These are phyloP conservation scores for Netelia melanura DNA, from an alignment of 2,888 invertebrate genomes.

Conservation along the genomic window DNA sequence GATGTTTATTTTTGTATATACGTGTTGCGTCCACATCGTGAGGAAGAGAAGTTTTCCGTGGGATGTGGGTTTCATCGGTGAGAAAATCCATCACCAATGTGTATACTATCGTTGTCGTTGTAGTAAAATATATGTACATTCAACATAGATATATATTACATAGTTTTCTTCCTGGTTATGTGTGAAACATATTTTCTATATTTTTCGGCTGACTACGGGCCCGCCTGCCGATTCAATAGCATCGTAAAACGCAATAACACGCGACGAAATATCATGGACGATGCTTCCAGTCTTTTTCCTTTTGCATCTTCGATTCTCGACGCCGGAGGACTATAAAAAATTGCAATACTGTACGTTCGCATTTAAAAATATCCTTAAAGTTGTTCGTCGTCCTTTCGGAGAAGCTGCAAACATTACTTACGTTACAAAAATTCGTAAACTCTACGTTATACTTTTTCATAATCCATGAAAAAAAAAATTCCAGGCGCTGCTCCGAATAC, in stretches of 20 bases:
- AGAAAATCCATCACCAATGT: conserved; percentile 31
- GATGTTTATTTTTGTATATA: neutral
- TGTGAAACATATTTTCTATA: conserved; percentile 20
- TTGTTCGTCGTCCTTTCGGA: neutral
- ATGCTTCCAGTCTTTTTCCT: neutral
- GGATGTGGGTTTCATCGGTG: neutral
- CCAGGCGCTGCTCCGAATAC: no score
- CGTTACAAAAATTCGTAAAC: no score
- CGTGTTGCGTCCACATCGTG: neutral
- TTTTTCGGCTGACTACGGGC: conserved; percentile 24
- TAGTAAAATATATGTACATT: no score
- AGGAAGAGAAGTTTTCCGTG: conserved; percentile 27
- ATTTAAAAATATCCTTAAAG: neutral
- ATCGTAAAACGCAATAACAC: conserved; percentile 22
- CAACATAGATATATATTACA: no score
- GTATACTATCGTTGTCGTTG: neutral
- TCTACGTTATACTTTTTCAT: no score
- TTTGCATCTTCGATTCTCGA: neutral
- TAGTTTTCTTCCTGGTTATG: neutral
- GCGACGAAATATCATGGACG: conserved; percentile 19
- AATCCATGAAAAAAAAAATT: no score
- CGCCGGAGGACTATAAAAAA: neutral
- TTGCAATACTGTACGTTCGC: neutral
- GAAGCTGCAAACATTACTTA: no score
- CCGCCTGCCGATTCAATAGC: neutral